Conservation (phyloP, 2,888 invertebrate genomes). For the Temnothorax ravouxi region DNA sequence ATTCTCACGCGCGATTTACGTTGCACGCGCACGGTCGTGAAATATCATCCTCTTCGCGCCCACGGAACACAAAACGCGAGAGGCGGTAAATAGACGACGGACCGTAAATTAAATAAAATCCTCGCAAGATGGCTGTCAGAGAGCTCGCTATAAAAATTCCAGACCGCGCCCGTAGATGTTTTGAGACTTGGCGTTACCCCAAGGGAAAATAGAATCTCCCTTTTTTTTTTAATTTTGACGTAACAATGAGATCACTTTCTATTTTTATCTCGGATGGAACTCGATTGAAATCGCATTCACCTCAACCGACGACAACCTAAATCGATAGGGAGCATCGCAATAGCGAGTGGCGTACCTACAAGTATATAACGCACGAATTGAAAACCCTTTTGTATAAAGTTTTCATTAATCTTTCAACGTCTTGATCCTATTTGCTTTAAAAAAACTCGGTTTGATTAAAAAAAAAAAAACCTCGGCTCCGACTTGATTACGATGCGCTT, state of each 20-base stretch:
- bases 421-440: neutral
- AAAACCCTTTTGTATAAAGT: constrained; percentile 3
- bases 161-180: neutral
- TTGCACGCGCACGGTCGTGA: neutral
- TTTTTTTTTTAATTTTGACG: neutral
- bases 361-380: constrained; percentile 36
- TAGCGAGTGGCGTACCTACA: neutral
- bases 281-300: constrained; percentile 40
- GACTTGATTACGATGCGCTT: neutral
- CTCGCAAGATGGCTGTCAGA: neutral
- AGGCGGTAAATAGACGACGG: neutral
- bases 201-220: neutral
- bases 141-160: neutral
- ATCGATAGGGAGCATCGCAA: constrained; percentile 23
- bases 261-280: constrained; percentile 3
- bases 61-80: neutral
- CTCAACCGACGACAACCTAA: constrained; percentile 21
- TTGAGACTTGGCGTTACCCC: neutral
- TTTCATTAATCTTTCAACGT: constrained; percentile 57
- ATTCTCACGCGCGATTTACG: neutral
- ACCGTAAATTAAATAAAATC: neutral
- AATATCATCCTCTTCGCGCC: neutral
- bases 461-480: neutral
- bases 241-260: neutral
- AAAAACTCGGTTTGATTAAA: neutral